Evolutionary conservation across 2,888 invertebrate species (phyloP).

Genomic region (Pristionchus maxplancki): DNA sequence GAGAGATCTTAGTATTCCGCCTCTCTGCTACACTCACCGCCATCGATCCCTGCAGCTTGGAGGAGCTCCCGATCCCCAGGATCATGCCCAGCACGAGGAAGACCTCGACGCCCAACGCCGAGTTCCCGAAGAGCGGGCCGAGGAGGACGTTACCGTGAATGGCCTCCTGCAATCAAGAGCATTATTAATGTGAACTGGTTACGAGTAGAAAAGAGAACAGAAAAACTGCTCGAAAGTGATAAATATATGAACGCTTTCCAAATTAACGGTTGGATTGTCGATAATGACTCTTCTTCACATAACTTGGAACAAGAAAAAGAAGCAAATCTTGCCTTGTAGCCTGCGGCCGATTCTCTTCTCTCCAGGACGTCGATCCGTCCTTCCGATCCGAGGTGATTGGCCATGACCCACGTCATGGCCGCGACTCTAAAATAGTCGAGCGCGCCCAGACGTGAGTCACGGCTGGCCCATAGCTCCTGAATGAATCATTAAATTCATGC

Average conservation of each 20-base stretch:
- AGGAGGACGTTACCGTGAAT: not conserved
- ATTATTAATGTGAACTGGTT: too few relatives aligned
- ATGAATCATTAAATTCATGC: not conserved
- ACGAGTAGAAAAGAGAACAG: too few relatives aligned
- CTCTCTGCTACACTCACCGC: too few relatives aligned
- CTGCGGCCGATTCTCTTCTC: constrained; percentile 65
- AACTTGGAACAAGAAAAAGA: too few relatives aligned
- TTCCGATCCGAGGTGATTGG: constrained; percentile 74
- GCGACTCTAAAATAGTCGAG: constrained; percentile 69
- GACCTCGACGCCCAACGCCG: not conserved
- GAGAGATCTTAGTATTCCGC: too few relatives aligned
- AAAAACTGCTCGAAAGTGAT: too few relatives aligned
- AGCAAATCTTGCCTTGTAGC: constrained; percentile 64
- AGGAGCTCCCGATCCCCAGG: not conserved
- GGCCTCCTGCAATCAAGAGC: not conserved
- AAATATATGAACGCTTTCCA: too few relatives aligned
- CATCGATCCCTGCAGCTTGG: not conserved
- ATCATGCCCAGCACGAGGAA: not conserved
- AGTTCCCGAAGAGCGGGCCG: not conserved
- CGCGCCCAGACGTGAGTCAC: constrained; percentile 63
- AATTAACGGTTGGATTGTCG: too few relatives aligned
- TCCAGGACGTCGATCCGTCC: constrained; percentile 74
- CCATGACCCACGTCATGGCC: constrained; percentile 75
- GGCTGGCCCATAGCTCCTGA: constrained; percentile 60
- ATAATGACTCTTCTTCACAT: too few relatives aligned